Percentiles rank a stretch among this genome's conserved stretches.
Evolutionary conservation across 2,113 vertebrate species (phyloP).

Genomic region (Tupaia tana): DNA sequence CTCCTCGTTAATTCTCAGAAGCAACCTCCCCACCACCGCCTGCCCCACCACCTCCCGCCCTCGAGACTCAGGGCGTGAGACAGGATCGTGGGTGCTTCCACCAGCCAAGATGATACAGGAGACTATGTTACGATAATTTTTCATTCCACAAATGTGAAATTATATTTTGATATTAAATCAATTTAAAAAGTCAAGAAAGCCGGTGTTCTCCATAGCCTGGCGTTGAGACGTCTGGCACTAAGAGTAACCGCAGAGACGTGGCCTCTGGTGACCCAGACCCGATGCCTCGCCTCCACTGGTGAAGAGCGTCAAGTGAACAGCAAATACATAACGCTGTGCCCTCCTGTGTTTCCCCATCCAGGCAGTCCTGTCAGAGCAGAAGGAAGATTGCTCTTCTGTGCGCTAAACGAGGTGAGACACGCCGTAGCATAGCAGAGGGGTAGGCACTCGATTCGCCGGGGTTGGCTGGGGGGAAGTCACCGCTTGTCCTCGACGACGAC

Average conservation of each 20-base stretch:
- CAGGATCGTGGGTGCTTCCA: background rate
- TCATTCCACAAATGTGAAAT: background rate
- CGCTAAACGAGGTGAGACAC: constrained; percentile 90
- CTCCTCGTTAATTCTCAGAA: background rate
- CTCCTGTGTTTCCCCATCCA: constrained; percentile 84
- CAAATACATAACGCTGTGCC: constrained; percentile 2
- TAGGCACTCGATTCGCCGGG: background rate
- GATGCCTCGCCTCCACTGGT: background rate
- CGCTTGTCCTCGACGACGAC: background rate
- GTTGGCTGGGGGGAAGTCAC: background rate
- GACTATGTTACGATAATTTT: background rate
- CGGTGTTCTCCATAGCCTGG: background rate
- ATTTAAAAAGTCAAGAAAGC: background rate
- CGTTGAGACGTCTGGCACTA: background rate
- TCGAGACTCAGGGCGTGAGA: background rate
- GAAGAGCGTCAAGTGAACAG: constrained; percentile 48
- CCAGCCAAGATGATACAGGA: background rate
- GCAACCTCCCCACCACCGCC: background rate
- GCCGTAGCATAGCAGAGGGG: background rate
- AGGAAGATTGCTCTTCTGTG: constrained; percentile 92
- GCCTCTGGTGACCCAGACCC: background rate
- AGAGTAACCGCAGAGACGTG: background rate
- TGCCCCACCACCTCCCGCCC: background rate
- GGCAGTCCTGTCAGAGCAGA: constrained; percentile 92
- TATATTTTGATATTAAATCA: constrained; percentile 23